Conservation (phyloP, 2,797 vertebrate genomes). For the Lepus townsendii region DNA sequence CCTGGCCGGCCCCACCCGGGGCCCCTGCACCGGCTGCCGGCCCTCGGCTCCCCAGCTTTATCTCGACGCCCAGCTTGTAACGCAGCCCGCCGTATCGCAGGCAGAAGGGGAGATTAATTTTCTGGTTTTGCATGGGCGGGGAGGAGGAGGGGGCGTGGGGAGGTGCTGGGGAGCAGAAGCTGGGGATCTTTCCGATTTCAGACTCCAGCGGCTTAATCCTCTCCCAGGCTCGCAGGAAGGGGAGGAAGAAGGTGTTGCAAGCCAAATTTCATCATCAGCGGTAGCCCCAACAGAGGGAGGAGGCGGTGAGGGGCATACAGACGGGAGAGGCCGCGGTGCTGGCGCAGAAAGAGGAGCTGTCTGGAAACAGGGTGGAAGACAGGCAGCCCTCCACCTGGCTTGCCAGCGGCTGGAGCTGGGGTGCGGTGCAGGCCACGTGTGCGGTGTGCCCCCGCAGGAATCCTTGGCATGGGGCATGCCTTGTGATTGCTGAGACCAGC, state of each 20-base stretch:
- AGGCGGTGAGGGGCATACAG: slow-evolving; percentile 76
- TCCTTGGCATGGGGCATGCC: background rate
- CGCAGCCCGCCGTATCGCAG: slow-evolving; percentile 91
- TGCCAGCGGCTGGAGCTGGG: background rate
- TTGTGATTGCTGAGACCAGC: background rate
- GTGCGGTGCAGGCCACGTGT: background rate
- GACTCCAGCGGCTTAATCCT: slow-evolving; percentile 89
- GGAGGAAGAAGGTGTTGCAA: slow-evolving; percentile 79
- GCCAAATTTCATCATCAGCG: slow-evolving; percentile 82
- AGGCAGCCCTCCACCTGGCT: slow-evolving; percentile 58
- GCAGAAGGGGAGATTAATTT: slow-evolving; percentile 91
- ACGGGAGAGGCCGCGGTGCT: slow-evolving; percentile 64
- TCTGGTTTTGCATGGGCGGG: slow-evolving; percentile 90
- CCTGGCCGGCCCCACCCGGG: slow-evolving; percentile 86
- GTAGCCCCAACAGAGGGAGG: slow-evolving; percentile 80
- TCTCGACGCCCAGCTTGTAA: slow-evolving; percentile 92
- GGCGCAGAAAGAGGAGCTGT: slow-evolving; percentile 68
- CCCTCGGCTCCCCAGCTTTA: slow-evolving; percentile 86
- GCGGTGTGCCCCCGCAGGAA: background rate
- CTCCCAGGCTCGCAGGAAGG: slow-evolving; percentile 77
- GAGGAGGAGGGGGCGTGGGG: slow-evolving; percentile 80
- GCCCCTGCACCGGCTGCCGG: slow-evolving; percentile 80
- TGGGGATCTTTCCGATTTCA: slow-evolving; percentile 83
- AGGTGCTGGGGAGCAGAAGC: slow-evolving; percentile 77
- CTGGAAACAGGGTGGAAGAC: slow-evolving; percentile 75